A percentile compares a stretch with the other conserved stretches of the same genome.
These are phyloP conservation scores for Alcedo atthis DNA, from an alignment of 2,797 vertebrate genomes.

Conservation along the genomic window DNA sequence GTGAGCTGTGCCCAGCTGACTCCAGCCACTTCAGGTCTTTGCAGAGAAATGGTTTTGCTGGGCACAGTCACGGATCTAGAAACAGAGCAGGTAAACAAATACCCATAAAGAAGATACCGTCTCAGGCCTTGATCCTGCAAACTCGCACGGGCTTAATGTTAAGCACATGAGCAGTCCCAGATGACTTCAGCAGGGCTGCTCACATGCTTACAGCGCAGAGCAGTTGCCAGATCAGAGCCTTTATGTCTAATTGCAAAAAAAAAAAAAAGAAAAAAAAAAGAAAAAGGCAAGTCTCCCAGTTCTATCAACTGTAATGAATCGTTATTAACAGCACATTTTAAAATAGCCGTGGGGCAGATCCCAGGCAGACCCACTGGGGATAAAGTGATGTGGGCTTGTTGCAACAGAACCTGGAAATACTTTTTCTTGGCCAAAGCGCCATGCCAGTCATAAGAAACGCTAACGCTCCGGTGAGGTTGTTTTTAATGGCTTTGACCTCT, in stretches of 20 bases:
- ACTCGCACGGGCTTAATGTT: neutral
- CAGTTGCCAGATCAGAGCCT: constrained; percentile 15
- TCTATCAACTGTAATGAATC: constrained; percentile 42
- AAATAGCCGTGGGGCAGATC: constrained; percentile 37
- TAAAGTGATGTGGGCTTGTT: constrained; percentile 30
- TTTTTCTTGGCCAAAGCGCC: constrained; percentile 25
- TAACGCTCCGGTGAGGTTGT: neutral
- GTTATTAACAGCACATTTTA: constrained; percentile 36
- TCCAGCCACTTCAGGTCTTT: neutral
- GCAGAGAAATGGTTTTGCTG: neutral
- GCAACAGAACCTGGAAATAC: constrained; percentile 53
- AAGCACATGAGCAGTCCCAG: constrained; percentile 37
- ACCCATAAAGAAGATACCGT: neutral
- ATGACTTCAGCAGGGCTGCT: constrained; percentile 9
- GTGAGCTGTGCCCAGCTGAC: neutral
- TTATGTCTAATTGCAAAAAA: constrained; percentile 52
- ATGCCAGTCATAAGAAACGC: constrained; percentile 3
- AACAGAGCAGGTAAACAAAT: constrained; percentile 27
- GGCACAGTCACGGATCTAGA: neutral
- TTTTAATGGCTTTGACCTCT: constrained; percentile 33
- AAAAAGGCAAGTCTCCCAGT: constrained; percentile 23
- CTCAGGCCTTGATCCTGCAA: neutral
- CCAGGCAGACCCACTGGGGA: constrained; percentile 24
- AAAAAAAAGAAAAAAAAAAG: too few species aligned
- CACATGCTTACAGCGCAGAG: neutral